Conservation (phyloP, 1,140 invertebrate species). For the Drepana arcuata region DNA sequence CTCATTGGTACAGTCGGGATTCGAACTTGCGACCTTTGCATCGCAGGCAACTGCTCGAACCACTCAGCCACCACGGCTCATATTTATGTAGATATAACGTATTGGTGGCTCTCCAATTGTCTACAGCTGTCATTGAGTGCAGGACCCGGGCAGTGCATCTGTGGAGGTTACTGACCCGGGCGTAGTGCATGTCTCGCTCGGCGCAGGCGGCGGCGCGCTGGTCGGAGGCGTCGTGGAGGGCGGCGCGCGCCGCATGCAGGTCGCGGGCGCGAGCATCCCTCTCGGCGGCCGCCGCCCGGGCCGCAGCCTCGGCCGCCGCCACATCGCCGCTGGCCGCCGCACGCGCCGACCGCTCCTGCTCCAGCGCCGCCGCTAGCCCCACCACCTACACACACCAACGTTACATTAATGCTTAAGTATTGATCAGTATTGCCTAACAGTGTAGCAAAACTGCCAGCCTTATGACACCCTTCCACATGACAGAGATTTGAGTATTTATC, state of each 20-base stretch:
- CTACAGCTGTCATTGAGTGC: no score
- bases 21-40: no score
- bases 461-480: no score
- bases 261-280: slow-evolving; percentile 48
- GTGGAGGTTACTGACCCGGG: slow-evolving; percentile 30
- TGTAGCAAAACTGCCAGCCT: no score
- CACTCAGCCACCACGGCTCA: no score
- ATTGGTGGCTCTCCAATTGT: no score
- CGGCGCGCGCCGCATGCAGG: slow-evolving; percentile 32
- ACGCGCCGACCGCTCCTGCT: slow-evolving; percentile 87
- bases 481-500: no score
- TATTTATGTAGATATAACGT: no score
- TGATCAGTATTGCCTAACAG: no score
- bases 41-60: no score
- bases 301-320: slow-evolving; percentile 50
- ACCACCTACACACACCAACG: slow-evolving; percentile 66
- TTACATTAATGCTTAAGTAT: slow-evolving; percentile 2
- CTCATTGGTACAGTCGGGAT: no score
- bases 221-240: slow-evolving; percentile 51
- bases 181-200: slow-evolving; percentile 52
- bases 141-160: no score
- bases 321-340: slow-evolving; percentile 43
- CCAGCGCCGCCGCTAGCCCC: slow-evolving; percentile 85
- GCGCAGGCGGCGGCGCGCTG: slow-evolving; percentile 48
- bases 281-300: slow-evolving; percentile 41